Conservation (phyloP, 2,888 invertebrate genomes). For the Mesopsocus fuscifrons region DNA sequence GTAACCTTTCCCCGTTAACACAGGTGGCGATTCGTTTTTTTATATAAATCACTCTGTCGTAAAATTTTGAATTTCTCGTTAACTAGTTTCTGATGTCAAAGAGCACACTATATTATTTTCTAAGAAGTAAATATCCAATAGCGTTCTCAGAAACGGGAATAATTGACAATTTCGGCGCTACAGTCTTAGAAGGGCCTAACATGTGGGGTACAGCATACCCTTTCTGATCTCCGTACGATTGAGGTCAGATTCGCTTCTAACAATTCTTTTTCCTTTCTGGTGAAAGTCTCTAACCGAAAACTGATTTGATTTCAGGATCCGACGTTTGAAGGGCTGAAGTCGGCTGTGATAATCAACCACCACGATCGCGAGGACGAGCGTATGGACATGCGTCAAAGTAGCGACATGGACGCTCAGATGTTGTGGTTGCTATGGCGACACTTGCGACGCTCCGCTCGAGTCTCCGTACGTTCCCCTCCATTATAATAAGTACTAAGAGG, state of each 20-base stretch:
- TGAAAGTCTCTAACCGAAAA: too few species aligned
- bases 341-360: slow-evolving; percentile 23
- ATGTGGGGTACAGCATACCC: too few species aligned
- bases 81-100: not conserved
- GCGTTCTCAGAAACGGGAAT: too few species aligned
- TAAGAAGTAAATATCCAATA: too few species aligned
- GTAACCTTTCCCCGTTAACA: too few species aligned
- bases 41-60: not conserved
- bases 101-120: too few species aligned
- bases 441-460: slow-evolving; percentile 25
- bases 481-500: slow-evolving; percentile 7
- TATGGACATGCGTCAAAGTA: slow-evolving; percentile 20
- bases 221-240: too few species aligned
- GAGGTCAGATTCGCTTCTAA: too few species aligned
- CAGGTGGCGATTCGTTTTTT: not conserved
- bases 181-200: too few species aligned
- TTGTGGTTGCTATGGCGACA: slow-evolving; percentile 32
- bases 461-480: slow-evolving; percentile 19
- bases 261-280: too few species aligned
- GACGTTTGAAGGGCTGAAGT: slow-evolving; percentile 15
- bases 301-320: slow-evolving; percentile 13
- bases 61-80: not conserved
- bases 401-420: slow-evolving; percentile 30
- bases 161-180: too few species aligned
- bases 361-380: slow-evolving; percentile 26